Percentiles rank a stretch among this genome's conserved stretches.
These are phyloP conservation scores for Dendrolimus kikuchii DNA, from an alignment of 1,140 invertebrate species.

Conservation along the genomic window DNA sequence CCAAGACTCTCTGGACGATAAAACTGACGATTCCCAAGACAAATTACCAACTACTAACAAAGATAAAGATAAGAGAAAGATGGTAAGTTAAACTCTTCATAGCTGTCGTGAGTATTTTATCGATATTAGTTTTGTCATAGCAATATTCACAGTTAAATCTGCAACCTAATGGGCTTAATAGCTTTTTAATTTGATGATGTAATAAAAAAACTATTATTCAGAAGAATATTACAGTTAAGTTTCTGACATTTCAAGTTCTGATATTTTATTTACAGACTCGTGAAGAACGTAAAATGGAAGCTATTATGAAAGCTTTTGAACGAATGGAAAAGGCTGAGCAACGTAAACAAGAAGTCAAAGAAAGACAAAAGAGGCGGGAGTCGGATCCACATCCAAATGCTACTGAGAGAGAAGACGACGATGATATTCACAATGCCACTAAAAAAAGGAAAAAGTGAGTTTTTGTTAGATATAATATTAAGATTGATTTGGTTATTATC, in stretches of 20 bases:
- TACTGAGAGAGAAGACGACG: constrained; percentile 63
- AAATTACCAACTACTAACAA: constrained; percentile 69
- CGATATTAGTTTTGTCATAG: too few relatives aligned
- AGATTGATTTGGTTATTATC: too few relatives aligned
- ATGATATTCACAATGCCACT: constrained; percentile 49
- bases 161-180: too few relatives aligned
- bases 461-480: not conserved
- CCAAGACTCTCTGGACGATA: constrained; percentile 50
- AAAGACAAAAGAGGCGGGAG: constrained; percentile 69
- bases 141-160: too few relatives aligned
- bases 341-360: constrained; percentile 80
- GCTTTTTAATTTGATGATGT: too few relatives aligned
- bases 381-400: constrained; percentile 65
- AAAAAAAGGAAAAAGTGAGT: constrained; percentile 67
- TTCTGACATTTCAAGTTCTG: too few relatives aligned
- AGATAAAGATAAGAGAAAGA: constrained; percentile 69
- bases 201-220: too few relatives aligned
- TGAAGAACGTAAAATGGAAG: constrained; percentile 97
- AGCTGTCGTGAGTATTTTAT: too few relatives aligned
- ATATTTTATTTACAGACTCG: constrained; percentile 76
- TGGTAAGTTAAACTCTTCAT: constrained; percentile 42
- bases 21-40: constrained; percentile 72
- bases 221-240: too few relatives aligned
- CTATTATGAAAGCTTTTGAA: constrained; percentile 94
- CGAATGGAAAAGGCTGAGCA: constrained; percentile 86